A percentile compares a stretch with the other conserved stretches of the same genome.
These are phyloP conservation scores for Solea senegalensis DNA, from an alignment of 2,113 vertebrate genomes.

Conservation along the genomic window DNA sequence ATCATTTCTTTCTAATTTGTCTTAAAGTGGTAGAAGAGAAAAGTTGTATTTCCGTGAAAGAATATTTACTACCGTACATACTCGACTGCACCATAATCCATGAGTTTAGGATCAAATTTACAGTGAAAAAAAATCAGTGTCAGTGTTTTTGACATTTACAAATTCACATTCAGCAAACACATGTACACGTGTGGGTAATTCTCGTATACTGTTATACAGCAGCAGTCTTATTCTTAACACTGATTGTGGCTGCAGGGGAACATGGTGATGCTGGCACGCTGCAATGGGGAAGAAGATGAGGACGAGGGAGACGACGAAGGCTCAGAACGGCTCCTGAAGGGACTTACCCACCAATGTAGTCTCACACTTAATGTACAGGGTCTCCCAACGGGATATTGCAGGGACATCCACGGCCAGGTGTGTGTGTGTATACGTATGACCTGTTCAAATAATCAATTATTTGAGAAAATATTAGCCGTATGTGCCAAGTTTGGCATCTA, in stretches of 20 bases:
- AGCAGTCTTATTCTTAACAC: not conserved
- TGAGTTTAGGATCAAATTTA: no score
- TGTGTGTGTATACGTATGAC: not conserved
- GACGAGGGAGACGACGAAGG: conserved; percentile 62
- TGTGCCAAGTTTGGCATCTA: no score
- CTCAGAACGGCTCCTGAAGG: conserved; percentile 79
- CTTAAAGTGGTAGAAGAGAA: not conserved
- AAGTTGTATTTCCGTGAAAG: not conserved
- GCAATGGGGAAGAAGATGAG: conserved; percentile 72
- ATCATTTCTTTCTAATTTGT: not conserved
- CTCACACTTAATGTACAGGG: conserved; percentile 88
- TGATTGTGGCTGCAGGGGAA: conserved; percentile 83
- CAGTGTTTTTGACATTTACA: no score
- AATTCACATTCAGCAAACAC: no score
- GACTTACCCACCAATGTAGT: conserved; percentile 88
- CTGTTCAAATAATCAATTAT: no score
- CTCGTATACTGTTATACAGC: no score
- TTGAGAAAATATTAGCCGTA: no score
- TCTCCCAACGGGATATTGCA: conserved; percentile 91
- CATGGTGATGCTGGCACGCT: conserved; percentile 85
- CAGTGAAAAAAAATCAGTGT: no score
- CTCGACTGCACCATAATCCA: no score
- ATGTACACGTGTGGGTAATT: no score
- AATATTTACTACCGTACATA: not conserved
- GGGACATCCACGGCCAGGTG: conserved; percentile 94